Evolutionary conservation across 2,888 invertebrate genomes (phyloP), one percentile per base, ranked within the genome.

Genomic region (Drosophila putrida): DNA sequence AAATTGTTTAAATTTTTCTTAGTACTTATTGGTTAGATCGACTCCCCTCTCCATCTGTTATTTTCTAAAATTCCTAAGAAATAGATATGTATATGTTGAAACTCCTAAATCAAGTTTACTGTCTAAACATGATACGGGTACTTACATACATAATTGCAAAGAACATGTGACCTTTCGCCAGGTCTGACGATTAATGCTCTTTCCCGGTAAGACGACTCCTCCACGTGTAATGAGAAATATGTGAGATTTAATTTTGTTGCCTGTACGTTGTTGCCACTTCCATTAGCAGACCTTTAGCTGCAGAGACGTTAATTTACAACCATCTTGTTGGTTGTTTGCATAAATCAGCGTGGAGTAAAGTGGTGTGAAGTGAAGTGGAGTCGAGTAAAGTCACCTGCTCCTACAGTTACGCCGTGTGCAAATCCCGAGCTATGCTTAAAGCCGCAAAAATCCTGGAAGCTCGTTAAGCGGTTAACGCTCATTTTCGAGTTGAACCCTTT

Each of bases 371-470:
- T 43, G 13, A 35, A 39, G 44, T 35, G 39, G 39, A 36, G 31
- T n/a, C 27, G 39, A 41, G 38, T 47, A 20, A 35, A 51, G 25
- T 15, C 47, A 11, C 38, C 49, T 35, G 39, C n/a, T 28, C 13
- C 25, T 5, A 31, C 46, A 51, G 54, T 39, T n/a, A 20, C 28
- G 20, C 33, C 46, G 41, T 33, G 54, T 33, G 57, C 13, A 61
- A 70, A 39, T 51, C 43, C 70, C 28, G 38, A 51, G 74, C 74
- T 60, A 53, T 74, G 44, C 75, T 78, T 73, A 80, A 83, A 88
- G 88, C 88, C 85, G 59, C 83, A 85, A 72, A 84, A 85, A 87
- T 82, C 82, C 78, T 65, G 82, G 62, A 71, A 73, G 59, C 85
- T 80, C 72, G 75, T 82, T 77, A 72, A 60, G 60, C 50, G 68